Evolutionary conservation across 2,888 invertebrate genomes (phyloP), one percentile per base, ranked within the genome.

Genomic region (Torymus texanus): DNA sequence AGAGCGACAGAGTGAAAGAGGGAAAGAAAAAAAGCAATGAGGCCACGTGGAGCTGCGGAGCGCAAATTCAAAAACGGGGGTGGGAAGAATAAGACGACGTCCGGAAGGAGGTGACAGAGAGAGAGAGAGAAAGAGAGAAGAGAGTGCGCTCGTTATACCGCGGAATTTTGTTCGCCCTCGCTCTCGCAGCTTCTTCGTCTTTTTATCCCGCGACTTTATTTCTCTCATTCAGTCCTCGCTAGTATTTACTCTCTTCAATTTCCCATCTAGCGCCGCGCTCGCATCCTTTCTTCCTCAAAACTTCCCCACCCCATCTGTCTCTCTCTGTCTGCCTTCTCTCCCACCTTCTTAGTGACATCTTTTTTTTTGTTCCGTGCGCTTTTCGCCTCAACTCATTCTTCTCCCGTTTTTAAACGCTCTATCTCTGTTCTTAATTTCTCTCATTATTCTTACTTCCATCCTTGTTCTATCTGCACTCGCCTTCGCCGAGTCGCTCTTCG

Each of bases 361-460:
- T 41, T 41, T 41, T 41, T 41, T 41, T 5, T 21, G 21, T 21
- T 41, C 41, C 1, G 41, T 8, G 5, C 41, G 41, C 41, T 8
- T 41, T 41, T 2, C 72, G 24, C 13, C n/a, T 4, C 41, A 41
- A 41, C 41, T 50, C 29, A 68, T 71, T 59, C 59, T 66, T 65
- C 41, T 41, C 1, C 21, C 68, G 16, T 55, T 24, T 59, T 77
- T 71, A 51, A 71, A 72, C 63, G 75, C 5, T 58, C 24, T 18
- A 61, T 73, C 56, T 56, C 73, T 73, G 55, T 62, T 67, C 78
- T 73, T 78, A 73, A 73, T 78, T 73, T 73, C 62, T 50, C 68
- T 73, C 78, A 62, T 78, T 73, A 73, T 73, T 78, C 78, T 67
- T 72, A 24, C 56, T 24, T 18, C 62, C 13, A 21, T 65, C 16